Conservation (phyloP, 2,113 vertebrate species). For the Paramormyrops kingsleyae region DNA sequence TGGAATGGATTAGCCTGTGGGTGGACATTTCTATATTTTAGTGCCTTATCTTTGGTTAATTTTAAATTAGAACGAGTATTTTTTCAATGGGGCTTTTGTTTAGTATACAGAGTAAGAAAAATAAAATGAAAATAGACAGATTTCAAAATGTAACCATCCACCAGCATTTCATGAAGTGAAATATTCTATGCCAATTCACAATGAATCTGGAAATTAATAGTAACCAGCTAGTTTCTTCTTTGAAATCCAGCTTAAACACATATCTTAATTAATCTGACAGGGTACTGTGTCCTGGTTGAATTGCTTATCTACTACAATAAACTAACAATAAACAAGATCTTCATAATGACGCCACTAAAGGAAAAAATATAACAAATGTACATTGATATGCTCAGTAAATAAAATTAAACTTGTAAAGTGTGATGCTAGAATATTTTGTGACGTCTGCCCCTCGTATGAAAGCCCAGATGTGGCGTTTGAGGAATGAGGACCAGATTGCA, state of each 20-base stretch:
- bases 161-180: background rate
- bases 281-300: background rate
- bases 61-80: background rate
- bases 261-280: background rate
- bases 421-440: no score
- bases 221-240: background rate
- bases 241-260: background rate
- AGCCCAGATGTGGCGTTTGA: background rate
- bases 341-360: background rate
- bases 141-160: background rate
- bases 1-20: conserved; percentile 28
- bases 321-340: background rate
- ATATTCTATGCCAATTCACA: background rate
- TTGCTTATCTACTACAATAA: background rate
- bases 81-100: background rate
- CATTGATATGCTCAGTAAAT: background rate
- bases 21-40: conserved; percentile 7
- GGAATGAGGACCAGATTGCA: background rate
- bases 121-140: background rate
- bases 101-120: background rate
- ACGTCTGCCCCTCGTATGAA: background rate
- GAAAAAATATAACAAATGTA: background rate
- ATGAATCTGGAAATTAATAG: background rate
- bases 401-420: background rate
- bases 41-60: background rate